phyloP scores from a whole-genome alignment of 2,113 vertebrate genomes.

The Turdus rufiventris region DNA sequence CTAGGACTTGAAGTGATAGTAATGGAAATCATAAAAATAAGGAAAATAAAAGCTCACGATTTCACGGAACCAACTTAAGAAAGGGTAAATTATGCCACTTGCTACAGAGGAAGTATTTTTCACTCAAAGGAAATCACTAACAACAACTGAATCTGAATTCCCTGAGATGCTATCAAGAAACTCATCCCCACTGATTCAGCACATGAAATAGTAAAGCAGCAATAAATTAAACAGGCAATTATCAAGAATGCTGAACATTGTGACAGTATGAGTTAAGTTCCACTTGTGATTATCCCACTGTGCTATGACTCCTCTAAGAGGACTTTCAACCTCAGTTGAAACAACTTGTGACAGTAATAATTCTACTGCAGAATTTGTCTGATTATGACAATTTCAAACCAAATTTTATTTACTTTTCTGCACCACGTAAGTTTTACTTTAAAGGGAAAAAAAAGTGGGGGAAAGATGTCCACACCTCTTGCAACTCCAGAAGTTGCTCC shows the following conservation, averaged over 20 bases:
- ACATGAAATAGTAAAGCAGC: neutral
- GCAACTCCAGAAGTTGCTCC: neutral
- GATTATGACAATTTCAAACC: neutral
- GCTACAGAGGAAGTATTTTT: neutral
- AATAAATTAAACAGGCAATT: neutral
- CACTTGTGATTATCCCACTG: neutral
- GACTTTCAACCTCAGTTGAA: neutral
- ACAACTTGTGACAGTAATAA: neutral
- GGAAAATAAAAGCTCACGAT: neutral
- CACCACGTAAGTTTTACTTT: fast-evolving
- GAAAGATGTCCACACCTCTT: neutral
- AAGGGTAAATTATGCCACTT: neutral
- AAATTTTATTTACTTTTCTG: neutral
- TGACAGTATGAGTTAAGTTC: neutral
- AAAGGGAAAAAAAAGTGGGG: neutral
- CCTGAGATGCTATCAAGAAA: neutral
- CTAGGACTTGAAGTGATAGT: neutral
- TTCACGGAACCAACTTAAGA: neutral
- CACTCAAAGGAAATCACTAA: neutral
- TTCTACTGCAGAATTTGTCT: neutral
- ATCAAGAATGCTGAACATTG: neutral
- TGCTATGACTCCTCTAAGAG: neutral
- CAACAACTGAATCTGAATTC: neutral
- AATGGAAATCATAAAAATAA: neutral
- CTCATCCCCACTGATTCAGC: neutral